These are phyloP conservation scores for Argopecten irradians DNA, from an alignment of 1,140 invertebrate genomes.

Conservation along the genomic window DNA sequence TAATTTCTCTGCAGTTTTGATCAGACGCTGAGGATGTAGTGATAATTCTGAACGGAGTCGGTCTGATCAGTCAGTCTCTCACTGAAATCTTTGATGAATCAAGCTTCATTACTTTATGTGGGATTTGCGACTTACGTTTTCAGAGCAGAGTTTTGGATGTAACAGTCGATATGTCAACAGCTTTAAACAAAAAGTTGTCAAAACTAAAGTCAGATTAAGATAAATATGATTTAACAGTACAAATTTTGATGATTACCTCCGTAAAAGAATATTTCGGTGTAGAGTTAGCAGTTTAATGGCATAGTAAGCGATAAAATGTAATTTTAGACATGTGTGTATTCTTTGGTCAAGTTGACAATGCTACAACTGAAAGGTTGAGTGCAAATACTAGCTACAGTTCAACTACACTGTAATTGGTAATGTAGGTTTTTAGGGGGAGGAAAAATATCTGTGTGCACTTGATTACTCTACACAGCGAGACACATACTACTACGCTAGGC, in stretches of 20 bases:
- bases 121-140: not conserved
- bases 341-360: not conserved
- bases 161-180: not conserved
- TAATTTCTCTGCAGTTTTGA: not conserved
- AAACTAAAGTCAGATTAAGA: not conserved
- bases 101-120: not conserved
- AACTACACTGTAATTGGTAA: slow-evolving; percentile 22
- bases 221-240: not conserved
- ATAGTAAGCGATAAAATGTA: not conserved
- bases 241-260: not conserved
- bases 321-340: not conserved
- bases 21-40: not conserved
- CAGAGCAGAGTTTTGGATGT: not conserved
- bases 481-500: not conserved
- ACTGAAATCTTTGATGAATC: not conserved
- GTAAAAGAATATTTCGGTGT: not conserved
- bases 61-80: not conserved
- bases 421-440: not conserved
- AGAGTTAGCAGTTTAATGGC: not conserved
- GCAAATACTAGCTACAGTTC: slow-evolving; percentile 21
- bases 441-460: slow-evolving; percentile 13
- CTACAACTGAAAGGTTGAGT: not conserved
- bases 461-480: not conserved
- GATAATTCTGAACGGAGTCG: not conserved
- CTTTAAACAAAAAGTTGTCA: not conserved